These are phyloP conservation scores for Bufo bufo DNA, from an alignment of 2,113 vertebrate genomes.

Conservation along the genomic window DNA sequence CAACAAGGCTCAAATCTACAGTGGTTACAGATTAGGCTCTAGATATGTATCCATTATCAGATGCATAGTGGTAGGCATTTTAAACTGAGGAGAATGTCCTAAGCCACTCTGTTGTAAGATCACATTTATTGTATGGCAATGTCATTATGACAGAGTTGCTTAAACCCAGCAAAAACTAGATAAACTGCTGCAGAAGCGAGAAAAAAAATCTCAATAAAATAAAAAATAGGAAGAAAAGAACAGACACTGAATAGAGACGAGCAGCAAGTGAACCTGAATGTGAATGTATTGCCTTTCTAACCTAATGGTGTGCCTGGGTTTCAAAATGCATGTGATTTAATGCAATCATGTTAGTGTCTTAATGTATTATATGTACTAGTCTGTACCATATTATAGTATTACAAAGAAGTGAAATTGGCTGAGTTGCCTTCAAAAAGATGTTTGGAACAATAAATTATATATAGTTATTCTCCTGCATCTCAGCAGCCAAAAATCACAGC, in stretches of 20 bases:
- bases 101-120: too few relatives aligned
- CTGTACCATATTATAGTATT: neutral
- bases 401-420: neutral
- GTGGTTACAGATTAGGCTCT: too few relatives aligned
- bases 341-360: neutral
- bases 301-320: neutral
- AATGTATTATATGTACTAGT: neutral
- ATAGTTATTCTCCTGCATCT: neutral
- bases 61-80: too few relatives aligned
- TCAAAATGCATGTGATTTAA: neutral
- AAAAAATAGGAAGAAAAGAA: neutral
- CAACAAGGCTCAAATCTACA: too few relatives aligned
- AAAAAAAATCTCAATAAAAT: neutral
- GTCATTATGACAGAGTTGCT: neutral
- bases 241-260: neutral
- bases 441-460: slow-evolving; percentile 9
- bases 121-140: neutral
- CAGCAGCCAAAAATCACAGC: slow-evolving; percentile 5
- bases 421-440: neutral
- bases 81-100: too few relatives aligned
- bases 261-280: neutral
- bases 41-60: too few relatives aligned
- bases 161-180: neutral
- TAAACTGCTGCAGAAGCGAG: neutral
- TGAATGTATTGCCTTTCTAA: neutral